Evolutionary conservation across 1,140 invertebrate species (phyloP).

Genomic region (Drosophila pachea): DNA sequence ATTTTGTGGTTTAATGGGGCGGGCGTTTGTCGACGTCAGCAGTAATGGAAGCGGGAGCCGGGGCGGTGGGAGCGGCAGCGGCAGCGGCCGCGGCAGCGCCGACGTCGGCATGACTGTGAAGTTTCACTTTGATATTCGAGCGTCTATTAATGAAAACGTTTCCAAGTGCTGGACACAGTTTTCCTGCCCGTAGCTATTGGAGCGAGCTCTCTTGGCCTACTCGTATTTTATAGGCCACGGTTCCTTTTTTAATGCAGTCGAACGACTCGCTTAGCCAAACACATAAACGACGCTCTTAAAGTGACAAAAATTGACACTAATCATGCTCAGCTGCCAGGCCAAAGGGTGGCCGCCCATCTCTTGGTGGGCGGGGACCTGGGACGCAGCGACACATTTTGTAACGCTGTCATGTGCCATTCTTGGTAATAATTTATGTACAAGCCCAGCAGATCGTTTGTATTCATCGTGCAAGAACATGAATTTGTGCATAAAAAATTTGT

Average conservation of each 20-base stretch:
- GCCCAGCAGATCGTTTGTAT: constrained; percentile 46
- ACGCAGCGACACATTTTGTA: constrained; percentile 53
- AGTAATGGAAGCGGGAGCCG: constrained; percentile 3
- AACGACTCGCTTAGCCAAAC: constrained; percentile 31
- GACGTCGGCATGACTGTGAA: constrained; percentile 63
- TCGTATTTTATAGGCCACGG: constrained; percentile 70
- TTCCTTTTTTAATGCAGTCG: constrained; percentile 68
- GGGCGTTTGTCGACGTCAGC: constrained; percentile 58
- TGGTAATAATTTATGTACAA: constrained; percentile 63
- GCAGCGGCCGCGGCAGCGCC: constrained; percentile 6
- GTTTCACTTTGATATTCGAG: constrained; percentile 75
- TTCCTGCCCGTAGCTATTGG: constrained; percentile 26
- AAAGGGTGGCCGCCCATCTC: constrained; percentile 64
- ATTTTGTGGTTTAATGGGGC: constrained; percentile 77
- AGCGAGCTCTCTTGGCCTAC: constrained; percentile 56
- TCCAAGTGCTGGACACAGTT: constrained; percentile 29
- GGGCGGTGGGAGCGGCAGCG: neutral
- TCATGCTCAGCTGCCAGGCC: constrained; percentile 63
- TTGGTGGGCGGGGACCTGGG: constrained; percentile 19
- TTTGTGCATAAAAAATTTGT: neutral
- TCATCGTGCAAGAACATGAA: neutral
- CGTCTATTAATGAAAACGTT: constrained; percentile 74
- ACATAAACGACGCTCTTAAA: constrained; percentile 70
- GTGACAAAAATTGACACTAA: constrained; percentile 77
- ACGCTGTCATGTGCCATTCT: constrained; percentile 58